These are phyloP conservation scores for Plumapathes pennacea DNA, from an alignment of 92 coral and sea anemone genomes.

Conservation along the genomic window DNA sequence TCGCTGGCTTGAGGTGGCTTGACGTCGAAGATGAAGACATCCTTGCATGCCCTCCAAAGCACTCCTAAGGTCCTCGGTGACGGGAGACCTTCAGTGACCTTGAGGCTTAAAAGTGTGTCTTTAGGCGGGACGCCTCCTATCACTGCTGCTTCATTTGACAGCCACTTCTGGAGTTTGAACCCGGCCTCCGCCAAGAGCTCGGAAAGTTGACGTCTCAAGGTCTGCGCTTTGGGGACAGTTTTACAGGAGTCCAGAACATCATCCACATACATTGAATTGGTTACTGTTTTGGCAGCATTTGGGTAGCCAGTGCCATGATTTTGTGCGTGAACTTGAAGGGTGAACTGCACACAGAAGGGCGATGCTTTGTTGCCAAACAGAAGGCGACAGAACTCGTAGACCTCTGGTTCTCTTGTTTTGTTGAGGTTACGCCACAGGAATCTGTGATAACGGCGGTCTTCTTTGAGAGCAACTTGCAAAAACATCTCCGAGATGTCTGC, in stretches of 20 bases:
- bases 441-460: conserved; percentile 18
- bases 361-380: conserved; percentile 48
- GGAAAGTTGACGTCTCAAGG: no score
- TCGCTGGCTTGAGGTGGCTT: not conserved
- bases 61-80: conserved; percentile 31
- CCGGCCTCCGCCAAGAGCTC: no score
- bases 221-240: no score
- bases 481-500: conserved; percentile 31
- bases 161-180: no score
- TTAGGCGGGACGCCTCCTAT: conserved; percentile 32
- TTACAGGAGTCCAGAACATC: not conserved
- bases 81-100: not conserved
- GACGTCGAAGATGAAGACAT: conserved; percentile 27
- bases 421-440: conserved; percentile 24
- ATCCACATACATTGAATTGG: not conserved
- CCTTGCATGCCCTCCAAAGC: conserved; percentile 19
- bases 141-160: conserved; percentile 24
- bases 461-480: conserved; percentile 13
- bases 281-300: not conserved
- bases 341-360: conserved; percentile 48
- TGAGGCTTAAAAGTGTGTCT: not conserved
- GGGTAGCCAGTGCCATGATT: not conserved
- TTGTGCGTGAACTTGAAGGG: conserved; percentile 32
- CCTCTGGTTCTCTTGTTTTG: conserved; percentile 31
- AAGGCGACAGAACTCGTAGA: conserved; percentile 39